Evolutionary conservation across 2,888 invertebrate species (phyloP).

Genomic region (Lordiphosa andalusiaca): DNA sequence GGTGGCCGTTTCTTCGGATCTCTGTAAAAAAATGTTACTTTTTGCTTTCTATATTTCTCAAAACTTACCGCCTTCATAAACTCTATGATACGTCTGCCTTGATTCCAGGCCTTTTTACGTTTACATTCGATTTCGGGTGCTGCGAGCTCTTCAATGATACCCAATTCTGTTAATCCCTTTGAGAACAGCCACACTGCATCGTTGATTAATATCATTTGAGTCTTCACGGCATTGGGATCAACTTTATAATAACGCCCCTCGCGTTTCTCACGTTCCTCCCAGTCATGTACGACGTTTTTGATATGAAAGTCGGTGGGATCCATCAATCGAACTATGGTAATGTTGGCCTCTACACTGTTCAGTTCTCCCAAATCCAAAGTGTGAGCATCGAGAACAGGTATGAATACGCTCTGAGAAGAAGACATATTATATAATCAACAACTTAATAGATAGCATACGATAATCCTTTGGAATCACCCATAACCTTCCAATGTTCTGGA

Average conservation of each 20-base stretch:
- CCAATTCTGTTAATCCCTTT: slow-evolving; percentile 81
- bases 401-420: slow-evolving; percentile 82
- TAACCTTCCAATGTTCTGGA: too few relatives aligned
- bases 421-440: not conserved
- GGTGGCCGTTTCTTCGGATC: slow-evolving; percentile 76
- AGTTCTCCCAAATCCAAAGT: slow-evolving; percentile 81
- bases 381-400: slow-evolving; percentile 81
- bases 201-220: slow-evolving; percentile 85
- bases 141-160: slow-evolving; percentile 75
- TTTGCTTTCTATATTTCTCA: too few relatives aligned
- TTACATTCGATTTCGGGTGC: slow-evolving; percentile 77
- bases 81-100: slow-evolving; percentile 85
- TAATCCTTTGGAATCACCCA: too few relatives aligned
- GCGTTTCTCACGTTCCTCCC: slow-evolving; percentile 78
- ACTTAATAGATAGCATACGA: too few relatives aligned
- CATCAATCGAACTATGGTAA: slow-evolving; percentile 78
- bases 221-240: slow-evolving; percentile 78
- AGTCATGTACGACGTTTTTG: slow-evolving; percentile 78
- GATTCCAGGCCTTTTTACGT: slow-evolving; percentile 81
- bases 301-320: slow-evolving; percentile 79
- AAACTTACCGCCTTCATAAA: slow-evolving; percentile 84
- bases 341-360: slow-evolving; percentile 78
- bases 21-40: slow-evolving; percentile 46
- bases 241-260: slow-evolving; percentile 70
- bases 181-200: slow-evolving; percentile 87